These are phyloP conservation scores for Caerostris extrusa DNA, from an alignment of 1,140 invertebrate species.

Conservation along the genomic window DNA sequence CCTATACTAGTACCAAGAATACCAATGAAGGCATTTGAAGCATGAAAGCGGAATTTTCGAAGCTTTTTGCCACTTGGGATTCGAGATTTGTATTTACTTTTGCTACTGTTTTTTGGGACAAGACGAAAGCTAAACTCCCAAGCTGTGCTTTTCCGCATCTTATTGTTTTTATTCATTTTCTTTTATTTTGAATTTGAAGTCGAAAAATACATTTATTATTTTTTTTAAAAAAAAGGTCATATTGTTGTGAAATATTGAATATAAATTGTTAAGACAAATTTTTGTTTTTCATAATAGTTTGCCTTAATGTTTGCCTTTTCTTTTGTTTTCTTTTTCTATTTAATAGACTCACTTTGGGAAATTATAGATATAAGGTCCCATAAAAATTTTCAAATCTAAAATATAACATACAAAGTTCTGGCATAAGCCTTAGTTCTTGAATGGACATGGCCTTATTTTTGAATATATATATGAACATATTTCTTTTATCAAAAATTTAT, in stretches of 20 bases:
- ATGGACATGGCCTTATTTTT: too few species aligned
- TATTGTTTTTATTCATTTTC: conserved; percentile 44
- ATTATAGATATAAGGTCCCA: too few species aligned
- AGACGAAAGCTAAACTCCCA: conserved; percentile 46
- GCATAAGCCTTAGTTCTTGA: too few species aligned
- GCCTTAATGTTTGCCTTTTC: too few species aligned
- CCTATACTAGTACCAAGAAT: conserved; percentile 34
- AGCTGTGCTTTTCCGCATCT: conserved; percentile 19
- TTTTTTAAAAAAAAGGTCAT: not conserved
- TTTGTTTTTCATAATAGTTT: too few species aligned
- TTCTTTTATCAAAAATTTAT: too few species aligned
- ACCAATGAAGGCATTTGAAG: conserved; percentile 61
- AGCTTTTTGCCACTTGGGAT: conserved; percentile 50
- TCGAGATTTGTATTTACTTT: conserved; percentile 53
- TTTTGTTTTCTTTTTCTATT: too few species aligned
- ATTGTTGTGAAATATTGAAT: not conserved
- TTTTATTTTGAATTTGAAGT: conserved; percentile 46
- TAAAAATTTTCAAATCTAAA: too few species aligned
- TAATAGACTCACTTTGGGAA: too few species aligned
- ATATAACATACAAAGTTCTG: too few species aligned
- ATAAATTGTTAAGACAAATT: not conserved
- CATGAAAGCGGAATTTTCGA: conserved; percentile 54
- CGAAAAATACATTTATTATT: not conserved
- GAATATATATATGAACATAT: too few species aligned
- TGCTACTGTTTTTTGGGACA: conserved; percentile 36